Evolutionary conservation across 2,888 invertebrate genomes (phyloP).

Genomic region (Latrodectus hesperus): DNA sequence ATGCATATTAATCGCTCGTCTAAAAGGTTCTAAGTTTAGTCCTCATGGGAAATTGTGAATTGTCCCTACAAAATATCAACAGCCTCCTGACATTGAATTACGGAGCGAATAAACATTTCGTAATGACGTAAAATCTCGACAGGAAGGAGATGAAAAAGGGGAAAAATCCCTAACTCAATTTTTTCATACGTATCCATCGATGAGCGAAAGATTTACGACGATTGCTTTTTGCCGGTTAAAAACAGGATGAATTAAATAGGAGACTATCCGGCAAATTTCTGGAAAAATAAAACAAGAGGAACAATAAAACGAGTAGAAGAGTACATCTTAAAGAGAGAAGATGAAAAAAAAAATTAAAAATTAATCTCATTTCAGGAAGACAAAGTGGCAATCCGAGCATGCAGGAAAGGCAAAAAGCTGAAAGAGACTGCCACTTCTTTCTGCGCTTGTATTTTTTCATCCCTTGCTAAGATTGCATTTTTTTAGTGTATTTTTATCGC

Average conservation of each 20-base stretch:
- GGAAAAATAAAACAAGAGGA: background rate
- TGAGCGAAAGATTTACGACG: background rate
- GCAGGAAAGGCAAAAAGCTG: slow-evolving; percentile 35
- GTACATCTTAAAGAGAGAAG: background rate
- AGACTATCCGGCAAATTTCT: background rate
- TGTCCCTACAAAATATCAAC: no score
- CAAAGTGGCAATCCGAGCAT: slow-evolving; percentile 46
- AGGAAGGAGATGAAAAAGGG: background rate
- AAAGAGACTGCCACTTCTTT: slow-evolving; percentile 45
- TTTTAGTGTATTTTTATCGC: slow-evolving; percentile 9
- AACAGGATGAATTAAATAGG: slow-evolving; percentile 5
- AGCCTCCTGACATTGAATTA: no score
- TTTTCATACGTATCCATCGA: background rate
- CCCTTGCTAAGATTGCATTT: slow-evolving; percentile 22
- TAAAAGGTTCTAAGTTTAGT: no score
- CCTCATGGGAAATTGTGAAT: no score
- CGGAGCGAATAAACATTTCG: no score
- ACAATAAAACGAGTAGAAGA: background rate
- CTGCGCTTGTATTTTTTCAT: slow-evolving; percentile 16
- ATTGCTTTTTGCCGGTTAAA: no score
- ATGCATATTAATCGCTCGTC: no score
- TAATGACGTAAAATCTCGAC: no score
- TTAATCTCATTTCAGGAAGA: slow-evolving; percentile 53
- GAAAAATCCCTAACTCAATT: background rate
- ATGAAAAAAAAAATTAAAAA: slow-evolving; percentile 54